phyloP scores from a whole-genome alignment of 1,140 invertebrate genomes.

The Bombus fervidus region DNA sequence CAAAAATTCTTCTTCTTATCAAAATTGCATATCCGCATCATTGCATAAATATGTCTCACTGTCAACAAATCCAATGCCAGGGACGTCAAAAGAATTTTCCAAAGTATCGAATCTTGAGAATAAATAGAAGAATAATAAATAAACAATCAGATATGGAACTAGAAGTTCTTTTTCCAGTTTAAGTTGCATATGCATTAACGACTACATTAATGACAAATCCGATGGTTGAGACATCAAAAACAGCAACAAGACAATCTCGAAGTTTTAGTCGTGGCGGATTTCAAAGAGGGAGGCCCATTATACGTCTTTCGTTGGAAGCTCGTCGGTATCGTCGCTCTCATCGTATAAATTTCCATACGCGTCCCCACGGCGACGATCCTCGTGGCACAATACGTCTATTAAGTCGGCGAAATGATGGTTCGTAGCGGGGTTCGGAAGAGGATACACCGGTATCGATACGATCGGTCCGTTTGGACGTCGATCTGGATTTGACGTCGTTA shows the following conservation, averaged over 20 bases:
- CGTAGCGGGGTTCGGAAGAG: constrained; percentile 18
- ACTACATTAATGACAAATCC: constrained; percentile 34
- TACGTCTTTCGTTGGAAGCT: constrained; percentile 50
- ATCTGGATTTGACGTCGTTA: constrained; percentile 48
- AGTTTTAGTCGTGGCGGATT: constrained; percentile 30
- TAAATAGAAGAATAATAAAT: background rate
- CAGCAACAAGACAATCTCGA: constrained; percentile 43
- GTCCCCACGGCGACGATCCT: constrained; percentile 56
- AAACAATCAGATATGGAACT: background rate
- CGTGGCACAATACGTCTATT: constrained; percentile 72
- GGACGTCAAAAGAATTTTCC: background rate
- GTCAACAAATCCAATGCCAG: background rate
- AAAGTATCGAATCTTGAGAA: background rate
- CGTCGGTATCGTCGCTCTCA: constrained; percentile 66
- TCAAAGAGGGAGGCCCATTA: constrained; percentile 57
- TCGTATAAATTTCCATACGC: constrained; percentile 77
- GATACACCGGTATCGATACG: constrained; percentile 24
- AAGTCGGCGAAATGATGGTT: constrained; percentile 60
- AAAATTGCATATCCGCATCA: background rate
- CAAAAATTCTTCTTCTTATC: background rate
- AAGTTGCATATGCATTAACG: background rate
- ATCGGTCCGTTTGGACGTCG: constrained; percentile 32
- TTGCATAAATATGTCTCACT: background rate
- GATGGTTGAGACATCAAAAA: constrained; percentile 69
- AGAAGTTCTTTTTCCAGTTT: background rate